phyloP scores from a whole-genome alignment of 2,797 vertebrate species.

The Nyctibius grandis region DNA sequence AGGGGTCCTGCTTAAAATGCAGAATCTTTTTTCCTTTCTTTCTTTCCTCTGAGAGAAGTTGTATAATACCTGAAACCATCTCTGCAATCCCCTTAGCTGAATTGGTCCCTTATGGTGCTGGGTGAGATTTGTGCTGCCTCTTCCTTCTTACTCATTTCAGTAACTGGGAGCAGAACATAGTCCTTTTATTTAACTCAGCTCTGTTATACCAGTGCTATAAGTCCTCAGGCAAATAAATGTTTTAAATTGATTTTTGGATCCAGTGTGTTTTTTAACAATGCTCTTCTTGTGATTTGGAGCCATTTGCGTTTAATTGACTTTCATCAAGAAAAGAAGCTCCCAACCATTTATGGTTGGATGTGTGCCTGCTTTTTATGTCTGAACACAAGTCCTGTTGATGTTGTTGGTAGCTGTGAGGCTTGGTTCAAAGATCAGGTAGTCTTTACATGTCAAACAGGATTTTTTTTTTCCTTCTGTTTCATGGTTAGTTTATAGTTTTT shows the following conservation, averaged over 20 bases:
- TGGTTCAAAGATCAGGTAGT: background rate
- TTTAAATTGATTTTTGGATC: slow-evolving; percentile 25
- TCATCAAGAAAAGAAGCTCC: slow-evolving; percentile 15
- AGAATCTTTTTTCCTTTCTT: background rate
- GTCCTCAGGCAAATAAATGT: background rate
- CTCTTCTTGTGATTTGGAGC: slow-evolving; percentile 28
- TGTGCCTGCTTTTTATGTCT: background rate
- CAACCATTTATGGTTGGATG: background rate
- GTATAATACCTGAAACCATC: background rate
- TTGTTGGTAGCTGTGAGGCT: background rate
- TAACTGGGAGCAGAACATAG: background rate
- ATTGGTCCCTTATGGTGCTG: background rate
- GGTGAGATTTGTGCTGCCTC: background rate
- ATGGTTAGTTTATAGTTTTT: background rate
- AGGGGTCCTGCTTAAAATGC: slow-evolving; percentile 7
- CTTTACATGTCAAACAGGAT: background rate
- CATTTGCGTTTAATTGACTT: slow-evolving; percentile 31
- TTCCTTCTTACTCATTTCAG: background rate
- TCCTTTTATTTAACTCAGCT: background rate
- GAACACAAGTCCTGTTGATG: background rate
- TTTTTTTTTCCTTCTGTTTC: background rate
- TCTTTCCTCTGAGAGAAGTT: background rate
- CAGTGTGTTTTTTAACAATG: slow-evolving; percentile 37
- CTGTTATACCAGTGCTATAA: background rate
- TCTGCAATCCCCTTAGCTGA: background rate